phyloP scores from a whole-genome alignment of 2,797 vertebrate species.

The Lutjanus campechanus region DNA sequence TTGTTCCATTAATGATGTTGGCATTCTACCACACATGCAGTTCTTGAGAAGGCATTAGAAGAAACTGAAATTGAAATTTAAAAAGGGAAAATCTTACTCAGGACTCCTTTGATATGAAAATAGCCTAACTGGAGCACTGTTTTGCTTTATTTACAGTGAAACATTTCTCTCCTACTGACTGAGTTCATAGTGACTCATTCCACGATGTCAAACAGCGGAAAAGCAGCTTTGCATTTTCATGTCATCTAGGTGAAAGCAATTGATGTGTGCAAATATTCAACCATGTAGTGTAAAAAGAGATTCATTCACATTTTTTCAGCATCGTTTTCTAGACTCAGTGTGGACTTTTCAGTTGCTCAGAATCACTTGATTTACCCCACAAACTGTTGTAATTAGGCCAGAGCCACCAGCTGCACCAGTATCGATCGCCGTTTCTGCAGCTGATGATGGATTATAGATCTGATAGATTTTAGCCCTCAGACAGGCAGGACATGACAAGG shows the following conservation, averaged over 20 bases:
- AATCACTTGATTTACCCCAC: slow-evolving; percentile 21
- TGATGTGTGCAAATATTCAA: slow-evolving; percentile 10
- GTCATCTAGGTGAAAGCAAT: not conserved
- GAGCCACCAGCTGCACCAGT: slow-evolving; percentile 27
- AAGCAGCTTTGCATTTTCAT: slow-evolving; percentile 16
- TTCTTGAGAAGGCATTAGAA: not conserved
- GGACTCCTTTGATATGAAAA: not conserved
- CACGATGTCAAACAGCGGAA: not conserved
- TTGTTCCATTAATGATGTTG: not conserved
- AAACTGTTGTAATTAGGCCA: slow-evolving; percentile 39
- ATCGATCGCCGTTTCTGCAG: slow-evolving; percentile 59
- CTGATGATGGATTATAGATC: slow-evolving; percentile 70
- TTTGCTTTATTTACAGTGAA: not conserved
- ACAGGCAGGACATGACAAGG: slow-evolving; percentile 54
- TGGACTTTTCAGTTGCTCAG: slow-evolving; percentile 22
- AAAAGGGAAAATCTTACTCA: too few relatives aligned
- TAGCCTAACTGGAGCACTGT: not conserved
- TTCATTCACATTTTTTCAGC: not conserved
- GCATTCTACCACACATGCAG: not conserved
- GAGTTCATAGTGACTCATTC: not conserved
- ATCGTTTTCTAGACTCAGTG: not conserved
- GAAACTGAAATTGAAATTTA: not conserved
- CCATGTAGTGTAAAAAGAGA: not conserved
- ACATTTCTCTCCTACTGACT: not conserved
- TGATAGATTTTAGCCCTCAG: slow-evolving; percentile 63